phyloP scores from a whole-genome alignment of 2,888 invertebrate species.

The Apamea monoglypha region DNA sequence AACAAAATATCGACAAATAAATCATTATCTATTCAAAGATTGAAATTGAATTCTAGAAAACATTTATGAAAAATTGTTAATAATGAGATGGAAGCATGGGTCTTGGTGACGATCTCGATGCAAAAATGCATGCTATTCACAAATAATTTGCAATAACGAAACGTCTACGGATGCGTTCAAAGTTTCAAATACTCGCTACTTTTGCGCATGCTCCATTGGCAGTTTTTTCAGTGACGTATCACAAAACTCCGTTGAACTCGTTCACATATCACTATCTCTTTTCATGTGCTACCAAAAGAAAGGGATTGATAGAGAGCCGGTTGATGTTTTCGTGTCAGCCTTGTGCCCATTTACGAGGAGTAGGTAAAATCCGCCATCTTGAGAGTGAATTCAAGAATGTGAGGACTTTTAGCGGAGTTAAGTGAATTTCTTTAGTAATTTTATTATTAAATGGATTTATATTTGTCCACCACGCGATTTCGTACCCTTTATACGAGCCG shows the following conservation, averaged over 20 bases:
- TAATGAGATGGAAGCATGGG: too few relatives aligned
- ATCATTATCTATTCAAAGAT: background rate
- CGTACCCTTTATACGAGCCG: conserved; percentile 74
- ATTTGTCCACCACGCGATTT: conserved; percentile 78
- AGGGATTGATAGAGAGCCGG: conserved; percentile 88
- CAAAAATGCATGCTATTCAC: background rate
- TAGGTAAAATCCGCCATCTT: conserved; percentile 92
- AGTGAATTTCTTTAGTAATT: conserved; percentile 86
- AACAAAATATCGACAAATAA: background rate
- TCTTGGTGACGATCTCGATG: background rate
- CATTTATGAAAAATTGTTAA: background rate
- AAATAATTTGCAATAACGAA: conserved; percentile 63
- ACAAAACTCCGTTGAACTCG: conserved; percentile 83
- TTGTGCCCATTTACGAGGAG: conserved; percentile 90
- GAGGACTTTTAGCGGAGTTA: conserved; percentile 88
- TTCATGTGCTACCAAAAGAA: conserved; percentile 81
- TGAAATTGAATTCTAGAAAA: background rate
- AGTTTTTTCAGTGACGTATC: conserved; percentile 84
- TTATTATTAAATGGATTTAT: conserved; percentile 87
- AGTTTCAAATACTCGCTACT: conserved; percentile 72
- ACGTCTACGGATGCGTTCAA: conserved; percentile 80
- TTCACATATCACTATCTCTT: conserved; percentile 85
- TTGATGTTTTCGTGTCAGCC: conserved; percentile 91
- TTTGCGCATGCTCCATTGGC: conserved; percentile 87
- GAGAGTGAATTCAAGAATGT: conserved; percentile 92